Conservation (phyloP, 2,888 invertebrate species). For the Dromius quadrimaculatus region DNA sequence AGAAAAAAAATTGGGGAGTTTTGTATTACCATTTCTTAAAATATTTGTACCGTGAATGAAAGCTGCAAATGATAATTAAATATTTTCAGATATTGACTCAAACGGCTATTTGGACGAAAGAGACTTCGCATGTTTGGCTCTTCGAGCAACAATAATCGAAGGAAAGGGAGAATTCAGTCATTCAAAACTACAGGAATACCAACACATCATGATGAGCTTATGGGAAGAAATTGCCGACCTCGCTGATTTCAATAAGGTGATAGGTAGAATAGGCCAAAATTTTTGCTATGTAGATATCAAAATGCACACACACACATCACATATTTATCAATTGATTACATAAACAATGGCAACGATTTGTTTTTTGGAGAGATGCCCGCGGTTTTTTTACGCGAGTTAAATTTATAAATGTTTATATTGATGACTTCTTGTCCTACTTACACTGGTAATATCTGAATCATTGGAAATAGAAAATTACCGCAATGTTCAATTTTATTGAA, state of each 20-base stretch:
- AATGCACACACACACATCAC: conserved; percentile 26
- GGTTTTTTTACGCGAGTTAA: conserved; percentile 24
- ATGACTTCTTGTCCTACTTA: conserved; percentile 28
- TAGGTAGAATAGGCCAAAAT: conserved; percentile 10
- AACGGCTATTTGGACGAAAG: conserved; percentile 86
- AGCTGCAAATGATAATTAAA: too few relatives aligned
- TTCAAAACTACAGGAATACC: conserved; percentile 80
- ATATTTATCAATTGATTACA: conserved; percentile 25
- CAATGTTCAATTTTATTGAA: too few relatives aligned
- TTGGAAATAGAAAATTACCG: too few relatives aligned
- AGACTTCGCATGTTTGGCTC: conserved; percentile 86
- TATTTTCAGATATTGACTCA: conserved; percentile 81
- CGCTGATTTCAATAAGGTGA: conserved; percentile 88
- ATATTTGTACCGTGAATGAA: too few relatives aligned
- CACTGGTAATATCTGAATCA: too few relatives aligned
- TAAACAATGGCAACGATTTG: conserved; percentile 45
- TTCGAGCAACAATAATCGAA: conserved; percentile 84
- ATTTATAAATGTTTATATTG: conserved; percentile 42
- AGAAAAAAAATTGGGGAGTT: too few relatives aligned
- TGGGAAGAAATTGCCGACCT: conserved; percentile 90
- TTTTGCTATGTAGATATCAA: conserved; percentile 18
- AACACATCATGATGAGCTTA: conserved; percentile 84
- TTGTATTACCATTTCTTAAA: too few relatives aligned
- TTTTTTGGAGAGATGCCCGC: conserved; percentile 40
- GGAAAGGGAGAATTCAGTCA: conserved; percentile 85